These are phyloP conservation scores for Aspidiotus rigidus DNA, from an alignment of 2,888 invertebrate species.

Conservation along the genomic window DNA sequence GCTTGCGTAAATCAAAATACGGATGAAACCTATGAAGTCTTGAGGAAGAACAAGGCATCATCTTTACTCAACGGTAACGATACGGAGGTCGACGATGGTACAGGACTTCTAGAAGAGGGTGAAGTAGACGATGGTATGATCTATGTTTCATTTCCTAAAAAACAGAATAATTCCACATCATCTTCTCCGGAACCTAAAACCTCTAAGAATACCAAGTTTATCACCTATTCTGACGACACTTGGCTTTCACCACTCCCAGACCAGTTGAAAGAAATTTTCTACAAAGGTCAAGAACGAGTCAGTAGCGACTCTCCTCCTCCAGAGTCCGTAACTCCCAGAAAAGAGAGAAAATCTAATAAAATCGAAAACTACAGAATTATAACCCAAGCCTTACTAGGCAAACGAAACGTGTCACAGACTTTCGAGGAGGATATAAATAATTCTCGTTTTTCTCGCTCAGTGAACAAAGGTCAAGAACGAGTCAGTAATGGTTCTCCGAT, in stretches of 20 bases:
- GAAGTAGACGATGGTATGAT: slow-evolving; percentile 9
- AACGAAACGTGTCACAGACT: slow-evolving; percentile 1
- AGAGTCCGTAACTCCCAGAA: background rate
- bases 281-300: background rate
- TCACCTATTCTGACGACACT: slow-evolving; percentile 36
- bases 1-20: slow-evolving; percentile 36
- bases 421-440: too few relatives aligned
- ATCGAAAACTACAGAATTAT: slow-evolving; percentile 33
- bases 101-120: background rate
- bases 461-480: too few relatives aligned
- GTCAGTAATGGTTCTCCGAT: too few relatives aligned
- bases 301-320: background rate
- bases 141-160: slow-evolving; percentile 16
- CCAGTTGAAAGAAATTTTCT: slow-evolving; percentile 21
- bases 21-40: slow-evolving; percentile 17
- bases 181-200: background rate
- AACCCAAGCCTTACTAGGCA: slow-evolving; percentile 34
- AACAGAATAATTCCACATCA: background rate
- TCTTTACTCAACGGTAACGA: slow-evolving; percentile 9
- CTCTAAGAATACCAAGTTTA: slow-evolving; percentile 34
- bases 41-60: background rate
- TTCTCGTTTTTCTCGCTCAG: too few relatives aligned
- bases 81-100: background rate
- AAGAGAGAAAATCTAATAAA: slow-evolving; percentile 14
- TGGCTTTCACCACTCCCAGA: slow-evolving; percentile 35